Evolutionary conservation across 2,888 invertebrate genomes (phyloP).

Genomic region (Amitus sp.): DNA sequence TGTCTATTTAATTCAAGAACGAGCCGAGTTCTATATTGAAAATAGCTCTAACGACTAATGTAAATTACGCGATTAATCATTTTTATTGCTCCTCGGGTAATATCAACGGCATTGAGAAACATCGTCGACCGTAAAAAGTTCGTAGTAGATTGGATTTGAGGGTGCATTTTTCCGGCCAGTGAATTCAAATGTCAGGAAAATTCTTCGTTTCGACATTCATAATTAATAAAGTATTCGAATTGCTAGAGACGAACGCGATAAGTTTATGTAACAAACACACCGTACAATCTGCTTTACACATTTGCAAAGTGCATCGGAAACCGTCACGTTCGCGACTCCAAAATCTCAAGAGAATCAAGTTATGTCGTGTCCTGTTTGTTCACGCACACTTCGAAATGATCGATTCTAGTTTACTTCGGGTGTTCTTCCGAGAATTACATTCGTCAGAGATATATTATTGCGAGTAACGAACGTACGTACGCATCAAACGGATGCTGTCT

Average conservation of each 20-base stretch:
- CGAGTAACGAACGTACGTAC: constrained; percentile 32
- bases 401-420: constrained; percentile 53
- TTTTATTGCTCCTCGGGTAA: not conserved
- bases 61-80: constrained; percentile 29
- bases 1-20: constrained; percentile 33
- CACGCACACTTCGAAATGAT: constrained; percentile 63
- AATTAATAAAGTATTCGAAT: no score
- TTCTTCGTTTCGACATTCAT: no score
- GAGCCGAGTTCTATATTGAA: constrained; percentile 24
- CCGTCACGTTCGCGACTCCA: constrained; percentile 53
- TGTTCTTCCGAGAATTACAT: constrained; percentile 51
- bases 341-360: constrained; percentile 51
- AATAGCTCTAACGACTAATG: constrained; percentile 27
- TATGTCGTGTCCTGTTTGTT: constrained; percentile 58
- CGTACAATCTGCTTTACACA: constrained; percentile 53
- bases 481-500: constrained; percentile 36
- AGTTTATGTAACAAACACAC: not conserved
- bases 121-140: not conserved
- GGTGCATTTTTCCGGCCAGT: not conserved
- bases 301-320: constrained; percentile 63
- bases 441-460: constrained; percentile 41
- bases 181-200: no score
- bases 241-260: no score
- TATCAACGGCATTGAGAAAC: not conserved
- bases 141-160: no score